Evolutionary conservation across 2,888 invertebrate species (phyloP).

Genomic region (Lissonota sp.): DNA sequence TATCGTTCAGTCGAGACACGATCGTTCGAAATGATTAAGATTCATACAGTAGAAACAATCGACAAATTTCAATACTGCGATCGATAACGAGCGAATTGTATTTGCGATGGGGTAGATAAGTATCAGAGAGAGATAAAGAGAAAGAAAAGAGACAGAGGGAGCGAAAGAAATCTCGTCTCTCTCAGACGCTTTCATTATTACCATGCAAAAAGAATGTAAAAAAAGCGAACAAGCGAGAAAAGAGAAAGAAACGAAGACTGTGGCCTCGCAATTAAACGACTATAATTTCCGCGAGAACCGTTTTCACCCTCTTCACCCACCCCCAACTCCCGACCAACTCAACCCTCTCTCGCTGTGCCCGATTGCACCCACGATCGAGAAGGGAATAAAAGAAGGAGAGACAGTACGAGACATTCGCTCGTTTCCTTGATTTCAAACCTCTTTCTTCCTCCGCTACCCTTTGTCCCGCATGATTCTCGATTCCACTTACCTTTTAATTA

Average conservation of each 20-base stretch:
- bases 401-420: background rate
- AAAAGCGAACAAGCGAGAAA: background rate
- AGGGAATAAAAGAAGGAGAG: background rate
- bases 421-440: conserved; percentile 46
- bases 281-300: conserved; percentile 56
- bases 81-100: conserved; percentile 18
- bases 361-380: conserved; percentile 1
- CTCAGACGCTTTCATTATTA: conserved; percentile 14
- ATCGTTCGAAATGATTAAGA: no score
- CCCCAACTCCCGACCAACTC: conserved; percentile 1
- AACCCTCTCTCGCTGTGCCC: conserved; percentile 24
- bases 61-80: conserved; percentile 20
- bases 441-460: background rate
- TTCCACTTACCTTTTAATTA: conserved; percentile 64
- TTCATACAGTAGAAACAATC: background rate
- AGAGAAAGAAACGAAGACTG: conserved; percentile 27
- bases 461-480: conserved; percentile 50
- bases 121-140: background rate
- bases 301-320: conserved; percentile 40
- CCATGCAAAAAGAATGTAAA: conserved; percentile 24
- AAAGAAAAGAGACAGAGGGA: background rate
- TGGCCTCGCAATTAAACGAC: conserved; percentile 55
- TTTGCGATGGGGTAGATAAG: conserved; percentile 13
- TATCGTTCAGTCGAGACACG: no score
- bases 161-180: background rate